Evolutionary conservation across 2,797 vertebrate genomes (phyloP).

Genomic region (Rhincodon typus): DNA sequence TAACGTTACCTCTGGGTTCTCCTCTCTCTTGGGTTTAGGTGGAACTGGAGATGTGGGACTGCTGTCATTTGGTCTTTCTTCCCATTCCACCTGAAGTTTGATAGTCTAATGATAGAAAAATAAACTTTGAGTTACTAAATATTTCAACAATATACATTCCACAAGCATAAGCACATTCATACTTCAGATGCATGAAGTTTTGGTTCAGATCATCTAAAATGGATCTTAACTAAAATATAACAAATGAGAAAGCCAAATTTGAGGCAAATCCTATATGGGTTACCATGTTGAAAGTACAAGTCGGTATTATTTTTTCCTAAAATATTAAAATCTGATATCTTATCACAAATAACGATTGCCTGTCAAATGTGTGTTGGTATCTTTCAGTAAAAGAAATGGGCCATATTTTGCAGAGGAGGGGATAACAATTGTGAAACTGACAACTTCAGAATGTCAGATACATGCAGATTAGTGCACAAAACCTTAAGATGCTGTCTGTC

Average conservation of each 20-base stretch:
- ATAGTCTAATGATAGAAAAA: slow-evolving; percentile 62
- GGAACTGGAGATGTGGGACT: slow-evolving; percentile 66
- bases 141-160: background rate
- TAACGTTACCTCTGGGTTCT: slow-evolving; percentile 80
- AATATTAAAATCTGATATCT: background rate
- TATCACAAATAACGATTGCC: background rate
- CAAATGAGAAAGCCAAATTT: background rate
- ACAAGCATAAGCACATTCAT: background rate
- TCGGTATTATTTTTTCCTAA: background rate
- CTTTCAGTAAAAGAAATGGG: background rate
- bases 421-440: background rate
- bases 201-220: background rate
- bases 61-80: slow-evolving; percentile 71
- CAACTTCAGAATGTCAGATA: background rate
- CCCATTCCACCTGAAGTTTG: slow-evolving; percentile 75
- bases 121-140: background rate
- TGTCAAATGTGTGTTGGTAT: background rate
- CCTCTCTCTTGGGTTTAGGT: slow-evolving; percentile 83
- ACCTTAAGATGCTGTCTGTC: background rate
- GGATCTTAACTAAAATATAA: background rate
- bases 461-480: background rate
- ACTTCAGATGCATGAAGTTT: background rate
- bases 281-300: background rate
- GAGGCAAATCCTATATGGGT: background rate
- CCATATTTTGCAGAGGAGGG: background rate